Percentiles rank a stretch among this genome's conserved stretches.
phyloP scores from a whole-genome alignment of 53 echinoderm and acorn worm genomes.

The Holothuria leucospilota region DNA sequence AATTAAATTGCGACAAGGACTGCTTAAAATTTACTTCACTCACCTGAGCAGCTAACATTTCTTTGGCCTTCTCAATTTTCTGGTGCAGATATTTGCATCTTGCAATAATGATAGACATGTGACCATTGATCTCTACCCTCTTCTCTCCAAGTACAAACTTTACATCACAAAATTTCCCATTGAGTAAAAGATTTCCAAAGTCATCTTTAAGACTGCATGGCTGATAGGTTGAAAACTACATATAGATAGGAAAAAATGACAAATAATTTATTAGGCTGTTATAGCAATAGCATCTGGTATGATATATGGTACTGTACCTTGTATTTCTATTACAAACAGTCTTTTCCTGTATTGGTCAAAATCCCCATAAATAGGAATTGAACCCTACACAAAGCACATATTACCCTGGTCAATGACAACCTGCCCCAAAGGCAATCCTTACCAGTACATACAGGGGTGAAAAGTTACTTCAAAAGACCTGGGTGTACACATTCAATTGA shows the following conservation, averaged over 20 bases:
- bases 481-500: no score
- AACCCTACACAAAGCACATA: no score
- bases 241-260: not conserved
- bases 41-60: conserved; percentile 55
- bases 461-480: no score
- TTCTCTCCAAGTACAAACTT: conserved; percentile 92
- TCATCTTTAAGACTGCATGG: conserved; percentile 94
- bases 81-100: conserved; percentile 84
- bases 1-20: no score
- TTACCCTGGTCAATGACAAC: no score
- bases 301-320: no score
- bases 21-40: not conserved
- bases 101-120: conserved; percentile 85
- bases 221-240: conserved; percentile 87
- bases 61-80: conserved; percentile 91
- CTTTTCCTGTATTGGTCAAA: no score
- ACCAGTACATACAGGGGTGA: no score
- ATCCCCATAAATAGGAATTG: no score
- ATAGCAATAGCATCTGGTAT: no score
- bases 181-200: conserved; percentile 86
- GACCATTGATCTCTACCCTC: conserved; percentile 71
- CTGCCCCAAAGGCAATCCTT: no score
- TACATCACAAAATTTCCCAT: conserved; percentile 81
- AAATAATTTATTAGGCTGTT: not conserved
- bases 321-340: no score